Evolutionary conservation across 2,113 vertebrate species (phyloP), one percentile per base, ranked within the genome.

Genomic region (Euleptes europaea): DNA sequence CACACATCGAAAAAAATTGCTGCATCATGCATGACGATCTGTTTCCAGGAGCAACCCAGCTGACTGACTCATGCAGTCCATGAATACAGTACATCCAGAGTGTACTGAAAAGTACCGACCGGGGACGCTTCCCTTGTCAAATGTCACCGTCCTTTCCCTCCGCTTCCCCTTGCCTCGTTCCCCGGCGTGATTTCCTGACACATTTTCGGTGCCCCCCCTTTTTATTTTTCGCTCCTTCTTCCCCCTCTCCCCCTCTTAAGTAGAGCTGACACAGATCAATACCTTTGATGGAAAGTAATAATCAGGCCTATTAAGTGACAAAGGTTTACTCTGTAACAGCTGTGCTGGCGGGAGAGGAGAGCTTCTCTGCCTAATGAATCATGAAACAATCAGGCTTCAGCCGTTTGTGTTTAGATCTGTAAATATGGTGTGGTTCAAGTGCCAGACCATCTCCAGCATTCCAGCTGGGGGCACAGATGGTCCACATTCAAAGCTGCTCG

Each of bases 401-500:
- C 98, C 98, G 98, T 99, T 99, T 99, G 98, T 99, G 98, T 99
- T 99, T 98, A 98, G 99, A 99, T 99, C 98, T 99, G 99, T 99
- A 99, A 99, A 99, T 99, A 99, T 99, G 99, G 98, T 98, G 97
- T 97, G 97, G 98, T 98, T 98, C 98, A 99, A 99, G 98, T 99
- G 98, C 98, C 99, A 99, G 98, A 99, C 98, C 98, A 98, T 98
- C 96, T 97, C 97, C 97, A 97, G 98, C 97, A 95, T 98, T 98
- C 99, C 99, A 99, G 99, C 99, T 99, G 99, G 99, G 98, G 98
- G 97, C 98, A 98, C 99, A 99, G 99, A 99, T 99, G 99, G 99
- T 99, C 97, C 96, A 97, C 97, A 98, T 98, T 97, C 97, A 97
- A 96, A 97, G 96, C 96, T 94, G 96, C 67, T 17, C 96, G 94